These are phyloP conservation scores for Oncorhynchus mykiss DNA, from an alignment of 2,113 vertebrate genomes.

Conservation along the genomic window DNA sequence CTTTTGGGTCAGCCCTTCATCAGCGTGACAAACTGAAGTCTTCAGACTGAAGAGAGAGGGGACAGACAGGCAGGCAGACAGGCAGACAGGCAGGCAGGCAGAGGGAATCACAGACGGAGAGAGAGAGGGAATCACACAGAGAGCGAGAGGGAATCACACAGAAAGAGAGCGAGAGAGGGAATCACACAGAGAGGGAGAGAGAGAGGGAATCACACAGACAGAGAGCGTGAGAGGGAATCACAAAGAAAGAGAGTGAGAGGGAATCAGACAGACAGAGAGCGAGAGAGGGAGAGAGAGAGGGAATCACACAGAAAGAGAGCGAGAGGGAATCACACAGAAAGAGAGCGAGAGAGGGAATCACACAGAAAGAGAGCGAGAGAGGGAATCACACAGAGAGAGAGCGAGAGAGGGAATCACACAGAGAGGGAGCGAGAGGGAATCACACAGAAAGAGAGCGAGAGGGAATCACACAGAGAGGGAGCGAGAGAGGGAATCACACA, in stretches of 20 bases:
- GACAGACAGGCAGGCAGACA: not conserved
- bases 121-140: conserved; percentile 35
- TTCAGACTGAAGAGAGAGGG: conserved; percentile 21
- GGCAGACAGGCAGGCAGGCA: conserved; percentile 24
- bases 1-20: conserved; percentile 37
- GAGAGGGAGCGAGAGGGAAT: conserved; percentile 17
- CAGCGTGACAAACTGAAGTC: conserved; percentile 19
- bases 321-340: not conserved
- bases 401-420: conserved; percentile 38
- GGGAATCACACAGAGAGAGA: conserved; percentile 26
- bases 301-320: not conserved
- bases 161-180: too few species aligned
- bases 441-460: conserved; percentile 39
- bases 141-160: too few species aligned
- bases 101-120: conserved; percentile 26
- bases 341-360: not conserved
- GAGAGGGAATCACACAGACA: not conserved
- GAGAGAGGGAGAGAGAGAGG: not conserved
- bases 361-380: conserved; percentile 16
- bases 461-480: not conserved
- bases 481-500: not conserved
- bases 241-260: not conserved
- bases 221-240: not conserved
- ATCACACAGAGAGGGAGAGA: not conserved
- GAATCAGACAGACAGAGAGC: conserved; percentile 1